phyloP scores from a whole-genome alignment of 2,113 vertebrate species.

The Perca flavescens region DNA sequence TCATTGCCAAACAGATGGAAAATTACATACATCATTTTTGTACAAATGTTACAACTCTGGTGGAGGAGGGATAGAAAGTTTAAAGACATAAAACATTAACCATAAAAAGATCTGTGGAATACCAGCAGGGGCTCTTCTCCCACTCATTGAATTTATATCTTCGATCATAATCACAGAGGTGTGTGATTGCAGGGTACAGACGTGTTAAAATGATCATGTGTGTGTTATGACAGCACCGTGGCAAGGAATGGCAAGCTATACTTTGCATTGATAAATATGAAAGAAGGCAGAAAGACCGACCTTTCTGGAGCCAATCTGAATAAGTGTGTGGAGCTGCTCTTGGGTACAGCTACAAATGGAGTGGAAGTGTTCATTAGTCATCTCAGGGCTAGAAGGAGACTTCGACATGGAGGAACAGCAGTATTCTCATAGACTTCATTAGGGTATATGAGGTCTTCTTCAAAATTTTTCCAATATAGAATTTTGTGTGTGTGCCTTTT shows the following conservation, averaged over 20 bases:
- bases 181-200: constrained; percentile 27
- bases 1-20: constrained; percentile 9
- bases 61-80: background rate
- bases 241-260: constrained; percentile 10
- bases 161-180: background rate
- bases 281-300: constrained; percentile 2
- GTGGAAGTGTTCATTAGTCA: constrained; percentile 47
- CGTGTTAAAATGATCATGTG: background rate
- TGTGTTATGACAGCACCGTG: background rate
- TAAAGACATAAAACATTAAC: constrained; percentile 15
- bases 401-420: background rate
- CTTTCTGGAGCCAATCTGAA: constrained; percentile 34
- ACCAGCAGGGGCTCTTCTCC: background rate
- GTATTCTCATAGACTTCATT: background rate
- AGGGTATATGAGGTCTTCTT: background rate
- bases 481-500: background rate
- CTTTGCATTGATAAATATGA: constrained; percentile 38
- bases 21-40: constrained; percentile 9
- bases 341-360: constrained; percentile 19
- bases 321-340: constrained; percentile 15
- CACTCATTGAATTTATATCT: constrained; percentile 14
- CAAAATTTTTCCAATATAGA: background rate
- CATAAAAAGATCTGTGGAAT: background rate
- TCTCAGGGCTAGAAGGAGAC: constrained; percentile 3
- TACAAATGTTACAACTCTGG: constrained; percentile 4